Evolutionary conservation across 2,888 invertebrate species (phyloP).

Genomic region (Nymphalis polychloros): DNA sequence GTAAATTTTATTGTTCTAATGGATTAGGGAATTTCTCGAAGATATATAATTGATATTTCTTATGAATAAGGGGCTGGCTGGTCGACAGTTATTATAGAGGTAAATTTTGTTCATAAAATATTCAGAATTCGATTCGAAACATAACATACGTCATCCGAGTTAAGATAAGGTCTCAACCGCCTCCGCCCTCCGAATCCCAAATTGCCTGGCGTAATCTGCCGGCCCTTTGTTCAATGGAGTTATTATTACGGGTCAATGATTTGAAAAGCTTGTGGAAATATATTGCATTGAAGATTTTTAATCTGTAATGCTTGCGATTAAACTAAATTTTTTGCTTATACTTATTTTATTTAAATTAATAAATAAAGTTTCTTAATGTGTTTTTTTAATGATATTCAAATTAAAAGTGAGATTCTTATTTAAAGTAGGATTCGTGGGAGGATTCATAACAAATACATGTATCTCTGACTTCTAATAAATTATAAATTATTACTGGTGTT

Average conservation of each 20-base stretch:
- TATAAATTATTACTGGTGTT: too few relatives aligned
- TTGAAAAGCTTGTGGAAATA: conserved; percentile 53
- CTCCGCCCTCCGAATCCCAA: conserved; percentile 61
- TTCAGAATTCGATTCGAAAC: conserved; percentile 40
- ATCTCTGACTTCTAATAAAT: neutral
- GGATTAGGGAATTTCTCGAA: too few relatives aligned
- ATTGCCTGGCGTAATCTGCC: conserved; percentile 68
- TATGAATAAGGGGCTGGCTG: neutral
- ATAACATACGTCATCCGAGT: conserved; percentile 47
- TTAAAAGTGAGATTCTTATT: too few relatives aligned
- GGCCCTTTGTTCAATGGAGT: conserved; percentile 70
- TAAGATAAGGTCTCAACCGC: conserved; percentile 53
- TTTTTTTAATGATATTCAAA: too few relatives aligned
- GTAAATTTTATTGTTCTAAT: too few relatives aligned
- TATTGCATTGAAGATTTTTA: conserved; percentile 40
- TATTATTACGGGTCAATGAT: conserved; percentile 72
- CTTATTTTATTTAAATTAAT: neutral
- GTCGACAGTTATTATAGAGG: neutral
- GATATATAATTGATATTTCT: too few relatives aligned
- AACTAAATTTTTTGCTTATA: too few relatives aligned
- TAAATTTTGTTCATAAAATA: conserved; percentile 13
- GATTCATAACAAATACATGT: too few relatives aligned
- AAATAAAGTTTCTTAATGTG: neutral
- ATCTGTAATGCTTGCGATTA: conserved; percentile 26
- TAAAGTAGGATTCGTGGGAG: too few relatives aligned